Base-by-base conservation (phyloP, 2,113 vertebrate species). In the Prietella phreatophila region DNA sequence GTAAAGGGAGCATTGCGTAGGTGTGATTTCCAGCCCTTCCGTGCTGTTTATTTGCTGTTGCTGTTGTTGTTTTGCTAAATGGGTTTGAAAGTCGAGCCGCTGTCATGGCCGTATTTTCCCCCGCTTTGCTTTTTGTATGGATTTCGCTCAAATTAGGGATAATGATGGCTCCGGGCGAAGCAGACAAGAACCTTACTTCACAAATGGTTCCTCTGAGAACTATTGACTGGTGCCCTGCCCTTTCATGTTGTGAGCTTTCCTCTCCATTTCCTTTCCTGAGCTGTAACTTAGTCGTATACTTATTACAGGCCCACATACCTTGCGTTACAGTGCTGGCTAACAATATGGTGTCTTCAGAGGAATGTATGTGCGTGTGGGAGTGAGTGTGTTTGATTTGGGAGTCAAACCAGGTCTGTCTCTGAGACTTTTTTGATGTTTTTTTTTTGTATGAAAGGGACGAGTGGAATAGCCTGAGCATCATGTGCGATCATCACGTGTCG, bases 111-210 rank as follows among this genome's bases (percentile, higher is more conserved):
- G 42, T 6, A 0, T 33, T 78, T 56, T 61, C 85, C 85, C 50
- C 63, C 1, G 20, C 67, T 76, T 58, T 4, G 3, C 30, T 60
- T 53, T 84, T 55, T 33, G 63, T 75, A 88, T 87, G 20, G 89
- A 88, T 90, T 88, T 86, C 33, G 36, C 13, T 5, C 75, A 87
- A 90, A 87, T 84, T 55, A 80, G 86, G 82, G 75, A 82, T 90
- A 90, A 90, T 88, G 87, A 88, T 84, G 71, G 73, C 85, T 81
- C 73, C 22, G 85, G 88, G 39, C 58, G 58, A 78, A 69, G 55
- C 56, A 39, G 81, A 50, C 80, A 75, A 71, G 47, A 80, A 50
- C 39, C 86, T 76, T 63, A 42, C 83, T 90, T 86, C 84, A 84
- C 83, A 81, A 81, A 88, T 73, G 85, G 56, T 80, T 85, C 42